These are phyloP conservation scores for Diadema setosum DNA, from an alignment of 35 echinoderm and acorn worm genomes.

Conservation along the genomic window DNA sequence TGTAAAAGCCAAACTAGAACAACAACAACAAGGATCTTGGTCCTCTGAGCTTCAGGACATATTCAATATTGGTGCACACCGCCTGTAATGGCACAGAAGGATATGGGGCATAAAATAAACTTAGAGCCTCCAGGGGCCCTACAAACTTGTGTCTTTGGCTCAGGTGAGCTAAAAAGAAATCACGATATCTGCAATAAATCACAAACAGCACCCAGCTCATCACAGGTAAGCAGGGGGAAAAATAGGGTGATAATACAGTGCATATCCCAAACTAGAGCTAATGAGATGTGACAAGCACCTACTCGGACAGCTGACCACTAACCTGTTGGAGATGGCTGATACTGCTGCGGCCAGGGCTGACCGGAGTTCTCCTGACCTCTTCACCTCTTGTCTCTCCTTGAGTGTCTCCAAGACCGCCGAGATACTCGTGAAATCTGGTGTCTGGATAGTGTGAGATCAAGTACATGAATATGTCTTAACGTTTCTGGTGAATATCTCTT, in stretches of 20 bases:
- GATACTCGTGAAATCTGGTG: not conserved
- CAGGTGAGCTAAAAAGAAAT: not conserved
- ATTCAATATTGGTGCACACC: no score
- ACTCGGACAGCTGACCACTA: not conserved
- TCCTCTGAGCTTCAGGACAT: no score
- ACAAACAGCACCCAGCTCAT: not conserved
- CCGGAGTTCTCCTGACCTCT: conserved; percentile 22
- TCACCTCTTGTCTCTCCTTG: conserved; percentile 22
- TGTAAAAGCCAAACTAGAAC: no score
- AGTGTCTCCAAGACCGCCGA: not conserved
- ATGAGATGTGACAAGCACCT: not conserved
- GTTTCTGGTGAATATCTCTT: no score
- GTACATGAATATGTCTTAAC: not conserved
- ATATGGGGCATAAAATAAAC: no score
- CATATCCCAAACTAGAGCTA: not conserved
- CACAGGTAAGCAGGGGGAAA: not conserved
- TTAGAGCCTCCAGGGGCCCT: no score
- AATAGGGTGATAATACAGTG: not conserved
- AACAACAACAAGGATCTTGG: no score
- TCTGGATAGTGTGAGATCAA: not conserved
- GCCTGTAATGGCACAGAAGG: no score
- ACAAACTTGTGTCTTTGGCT: not conserved
- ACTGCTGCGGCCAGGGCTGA: not conserved
- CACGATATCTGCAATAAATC: not conserved
- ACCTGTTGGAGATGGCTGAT: conserved; percentile 32